Evolutionary conservation across 2,113 vertebrate genomes (phyloP).

Genomic region (Emydura subglobosa): DNA sequence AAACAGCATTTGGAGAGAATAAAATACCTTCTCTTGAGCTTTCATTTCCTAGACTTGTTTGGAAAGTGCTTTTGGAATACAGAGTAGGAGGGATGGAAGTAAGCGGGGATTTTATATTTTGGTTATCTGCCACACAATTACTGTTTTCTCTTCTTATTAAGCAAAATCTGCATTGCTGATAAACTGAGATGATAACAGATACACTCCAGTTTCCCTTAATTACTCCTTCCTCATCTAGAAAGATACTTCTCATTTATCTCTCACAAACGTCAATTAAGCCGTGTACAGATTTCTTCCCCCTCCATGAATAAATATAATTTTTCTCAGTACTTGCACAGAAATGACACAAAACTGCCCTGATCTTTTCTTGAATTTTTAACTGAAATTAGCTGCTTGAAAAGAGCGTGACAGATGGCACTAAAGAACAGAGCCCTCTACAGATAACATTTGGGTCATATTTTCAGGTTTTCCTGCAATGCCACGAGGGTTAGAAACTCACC

Average conservation of each 20-base stretch:
- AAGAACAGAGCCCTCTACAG: not conserved
- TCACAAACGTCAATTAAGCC: slow-evolving; percentile 45
- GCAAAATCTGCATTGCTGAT: slow-evolving; percentile 34
- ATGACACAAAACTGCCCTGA: not conserved
- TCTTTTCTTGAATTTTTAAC: not conserved
- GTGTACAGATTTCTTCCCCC: not conserved
- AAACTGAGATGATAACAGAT: slow-evolving; percentile 6
- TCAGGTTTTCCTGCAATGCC: not conserved
- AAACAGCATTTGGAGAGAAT: not conserved
- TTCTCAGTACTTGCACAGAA: not conserved
- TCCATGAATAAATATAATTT: not conserved
- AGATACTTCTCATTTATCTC: slow-evolving; percentile 31
- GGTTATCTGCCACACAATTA: slow-evolving; percentile 12
- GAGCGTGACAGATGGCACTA: not conserved
- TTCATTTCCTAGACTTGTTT: not conserved
- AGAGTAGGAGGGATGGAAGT: not conserved
- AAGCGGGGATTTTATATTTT: slow-evolving; percentile 3
- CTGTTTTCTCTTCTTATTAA: slow-evolving; percentile 26
- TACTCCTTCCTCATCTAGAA: slow-evolving; percentile 14
- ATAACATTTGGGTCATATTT: not conserved
- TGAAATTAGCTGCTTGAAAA: not conserved
- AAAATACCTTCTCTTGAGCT: not conserved
- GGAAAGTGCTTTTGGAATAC: accelerated
- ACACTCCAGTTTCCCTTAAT: slow-evolving; percentile 28
- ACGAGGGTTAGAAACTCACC: not conserved